Evolutionary conservation across 2,113 vertebrate genomes (phyloP), one percentile per base, ranked within the genome.

Genomic region (Danionella cerebrum): DNA sequence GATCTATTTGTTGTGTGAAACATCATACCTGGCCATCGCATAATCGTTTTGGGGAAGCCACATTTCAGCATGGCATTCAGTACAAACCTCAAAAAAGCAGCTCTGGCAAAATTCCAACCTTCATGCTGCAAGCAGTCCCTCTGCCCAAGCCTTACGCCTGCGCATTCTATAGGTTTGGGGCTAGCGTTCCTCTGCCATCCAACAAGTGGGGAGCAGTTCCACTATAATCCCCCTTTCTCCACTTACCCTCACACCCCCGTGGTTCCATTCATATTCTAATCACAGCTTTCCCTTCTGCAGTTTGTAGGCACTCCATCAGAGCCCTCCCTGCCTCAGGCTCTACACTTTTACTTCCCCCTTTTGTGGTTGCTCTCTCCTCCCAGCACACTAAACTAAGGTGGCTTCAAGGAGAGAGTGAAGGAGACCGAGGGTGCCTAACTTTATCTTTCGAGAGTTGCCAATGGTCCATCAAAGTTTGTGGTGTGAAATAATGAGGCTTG

Each of bases 261-360:
- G 87, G 92, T 84, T 90, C 91, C 88, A 98, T 98, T 98, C 95
- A 98, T 98, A 98, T 98, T 97, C 96, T 97, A 97, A 98, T 98
- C 95, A 98, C 96, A 94, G 91, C 90, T 93, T 93, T 92, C 90
- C 91, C 93, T 93, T 89, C 92, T 91, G 89, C 87, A 92, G 91
- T 91, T 90, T 83, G 86, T 85, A 91, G 90, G 90, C 93, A 93
- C 94, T 97, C 92, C 90, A 91, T 91, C 91, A 88, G 86, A 91
- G 89, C 87, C 89, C 88, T 85, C 86, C 65, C 84, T 89, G 87
- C 87, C 80, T 82, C 80, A 76, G 80, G 92, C 89, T 91, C 88
- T 90, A 88, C 92, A 89, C 90, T 89, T 91, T 92, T 91, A 89
- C 90, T 92, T 86, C 90, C 88, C 86, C 41, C 82, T 78, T 89